These are phyloP conservation scores for Vollenhovia emeryi DNA, from an alignment of 1,140 invertebrate genomes.

Conservation along the genomic window DNA sequence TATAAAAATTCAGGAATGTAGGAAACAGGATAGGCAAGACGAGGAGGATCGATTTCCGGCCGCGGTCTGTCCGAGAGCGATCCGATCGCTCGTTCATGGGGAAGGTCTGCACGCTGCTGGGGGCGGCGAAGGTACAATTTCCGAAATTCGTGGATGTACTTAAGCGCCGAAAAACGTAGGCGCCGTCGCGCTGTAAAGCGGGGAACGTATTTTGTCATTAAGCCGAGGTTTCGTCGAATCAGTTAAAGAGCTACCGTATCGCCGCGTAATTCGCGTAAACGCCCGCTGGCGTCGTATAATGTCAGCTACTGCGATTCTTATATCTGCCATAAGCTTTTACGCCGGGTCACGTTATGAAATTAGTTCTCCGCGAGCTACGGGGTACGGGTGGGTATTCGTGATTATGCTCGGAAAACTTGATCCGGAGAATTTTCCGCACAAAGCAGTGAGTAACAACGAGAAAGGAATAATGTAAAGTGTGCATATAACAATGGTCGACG, in stretches of 20 bases:
- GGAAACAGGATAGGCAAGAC: not conserved
- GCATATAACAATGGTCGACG: not conserved
- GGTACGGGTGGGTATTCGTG: not conserved
- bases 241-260: slow-evolving; percentile 28
- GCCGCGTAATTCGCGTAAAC: not conserved
- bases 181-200: not conserved
- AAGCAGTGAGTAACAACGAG: not conserved
- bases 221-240: slow-evolving; percentile 25
- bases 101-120: slow-evolving; percentile 21
- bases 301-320: slow-evolving; percentile 27
- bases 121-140: not conserved
- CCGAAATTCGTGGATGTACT: slow-evolving; percentile 14
- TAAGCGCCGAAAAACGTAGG: not conserved
- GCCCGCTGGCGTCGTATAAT: slow-evolving; percentile 18
- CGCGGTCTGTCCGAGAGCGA: not conserved
- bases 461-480: not conserved
- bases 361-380: not conserved
- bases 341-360: slow-evolving; percentile 15
- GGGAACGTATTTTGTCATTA: slow-evolving; percentile 8
- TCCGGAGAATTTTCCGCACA: not conserved
- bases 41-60: slow-evolving; percentile 48
- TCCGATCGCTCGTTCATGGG: slow-evolving; percentile 15
- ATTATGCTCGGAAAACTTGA: slow-evolving; percentile 5
- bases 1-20: slow-evolving; percentile 59
- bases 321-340: slow-evolving; percentile 20